Conservation (phyloP, 1,140 invertebrate genomes). For the Hyles euphorbiae region DNA sequence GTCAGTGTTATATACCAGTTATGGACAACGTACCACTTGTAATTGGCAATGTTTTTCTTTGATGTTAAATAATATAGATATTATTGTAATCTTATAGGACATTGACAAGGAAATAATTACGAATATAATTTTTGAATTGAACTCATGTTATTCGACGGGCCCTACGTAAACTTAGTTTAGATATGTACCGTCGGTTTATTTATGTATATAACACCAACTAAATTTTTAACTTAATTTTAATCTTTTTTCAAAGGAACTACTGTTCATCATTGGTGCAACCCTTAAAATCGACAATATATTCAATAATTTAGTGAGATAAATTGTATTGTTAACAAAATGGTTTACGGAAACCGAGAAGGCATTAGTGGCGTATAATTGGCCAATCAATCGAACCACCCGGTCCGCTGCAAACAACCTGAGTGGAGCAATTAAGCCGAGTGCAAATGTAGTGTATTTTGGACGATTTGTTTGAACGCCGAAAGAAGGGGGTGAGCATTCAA, state of each 20-base stretch:
- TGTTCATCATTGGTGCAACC: too few species aligned
- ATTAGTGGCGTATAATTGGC: conserved; percentile 52
- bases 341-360: conserved; percentile 20
- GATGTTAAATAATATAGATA: too few species aligned
- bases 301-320: conserved; percentile 10
- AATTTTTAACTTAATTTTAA: neutral
- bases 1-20: too few species aligned
- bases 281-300: neutral
- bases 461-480: conserved; percentile 25
- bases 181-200: too few species aligned
- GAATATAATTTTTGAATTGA: neutral
- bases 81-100: neutral
- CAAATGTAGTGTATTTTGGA: conserved; percentile 31
- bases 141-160: neutral
- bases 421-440: conserved; percentile 39
- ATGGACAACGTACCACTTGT: too few species aligned
- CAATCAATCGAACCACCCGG: conserved; percentile 43
- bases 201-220: too few species aligned
- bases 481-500: conserved; percentile 9
- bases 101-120: too few species aligned
- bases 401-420: conserved; percentile 38
- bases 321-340: conserved; percentile 19
- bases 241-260: neutral
- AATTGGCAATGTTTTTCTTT: too few species aligned
- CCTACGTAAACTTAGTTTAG: neutral